Evolutionary conservation across 2,888 invertebrate species (phyloP), one percentile per base, ranked within the genome.

Genomic region (Pristionchus exspectatus): DNA sequence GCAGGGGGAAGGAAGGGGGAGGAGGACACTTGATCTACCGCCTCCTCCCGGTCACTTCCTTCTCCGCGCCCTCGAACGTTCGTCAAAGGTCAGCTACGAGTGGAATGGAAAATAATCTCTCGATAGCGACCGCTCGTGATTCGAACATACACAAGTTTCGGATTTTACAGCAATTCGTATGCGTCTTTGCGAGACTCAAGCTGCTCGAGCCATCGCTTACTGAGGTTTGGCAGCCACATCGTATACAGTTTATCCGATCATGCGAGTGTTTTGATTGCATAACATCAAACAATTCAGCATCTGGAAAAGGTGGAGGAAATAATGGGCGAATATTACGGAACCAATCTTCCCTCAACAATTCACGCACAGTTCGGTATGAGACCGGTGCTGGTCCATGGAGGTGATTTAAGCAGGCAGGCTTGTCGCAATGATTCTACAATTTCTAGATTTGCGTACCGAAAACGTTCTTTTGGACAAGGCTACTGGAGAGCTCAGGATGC

Each of bases 331-430:
- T 83, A 83, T 30, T n/a, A 54, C 54, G 54, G 83, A 0, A 24
- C 83, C 18, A 83, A 7, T 9, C 54, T 83, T 1, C 83, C 83
- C n/a, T n/a, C 30, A 3, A 83, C 38, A n/a, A 50, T 83, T 54
- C 83, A 83, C 30, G 9, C 27, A 14, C 83, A 83, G 27, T 16
- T 83, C 18, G 83, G 83, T 1, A 27, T 83, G 0, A 54, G 1
- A 14, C 83, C 83, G 0, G 83, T 83, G 1, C 83, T 83, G 2
- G 83, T 83, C 27, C 24, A 83, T 18, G 83, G 83, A 54, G 83
- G 83, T 83, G 44, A 44, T 3, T 44, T 9, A 44, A 44, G 44
- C 3, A 44, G 9, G 9, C 44, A 24, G 16, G 59, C 18, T 21
- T n/a, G n/a, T n/a, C n/a, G n/a, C n/a, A n/a, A n/a, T n/a, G n/a